A percentile compares a stretch with the other conserved stretches of the same genome.
These are phyloP conservation scores for Disparrhopalites patrizii DNA, from an alignment of 2,888 invertebrate species.

Conservation along the genomic window DNA sequence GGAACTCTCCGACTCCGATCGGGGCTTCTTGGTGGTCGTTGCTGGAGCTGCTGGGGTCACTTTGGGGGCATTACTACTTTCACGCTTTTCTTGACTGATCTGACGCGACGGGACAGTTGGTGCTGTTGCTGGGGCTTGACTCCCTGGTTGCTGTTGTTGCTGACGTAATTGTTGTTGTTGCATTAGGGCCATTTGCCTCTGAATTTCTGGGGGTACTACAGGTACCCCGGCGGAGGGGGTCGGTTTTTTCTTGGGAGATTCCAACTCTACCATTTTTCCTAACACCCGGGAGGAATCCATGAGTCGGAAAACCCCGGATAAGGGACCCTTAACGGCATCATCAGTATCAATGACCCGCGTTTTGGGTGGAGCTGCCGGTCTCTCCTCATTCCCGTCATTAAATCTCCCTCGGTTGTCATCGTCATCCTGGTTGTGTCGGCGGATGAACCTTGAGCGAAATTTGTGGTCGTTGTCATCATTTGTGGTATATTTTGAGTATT, in stretches of 20 bases:
- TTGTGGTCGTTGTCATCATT: constrained; percentile 51
- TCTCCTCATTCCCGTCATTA: constrained; percentile 53
- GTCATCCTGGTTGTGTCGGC: constrained; percentile 64
- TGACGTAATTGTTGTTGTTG: constrained; percentile 53
- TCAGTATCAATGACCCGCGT: constrained; percentile 79
- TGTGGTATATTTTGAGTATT: constrained; percentile 45
- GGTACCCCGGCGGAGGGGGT: not conserved
- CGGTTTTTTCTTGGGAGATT: constrained; percentile 63
- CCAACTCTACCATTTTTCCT: constrained; percentile 79
- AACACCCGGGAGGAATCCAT: constrained; percentile 75
- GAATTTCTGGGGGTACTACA: constrained; percentile 11
- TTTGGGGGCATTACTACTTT: constrained; percentile 4
- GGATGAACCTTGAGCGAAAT: constrained; percentile 68
- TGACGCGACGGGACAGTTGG: constrained; percentile 46
- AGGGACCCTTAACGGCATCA: constrained; percentile 71
- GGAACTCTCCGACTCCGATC: constrained; percentile 71
- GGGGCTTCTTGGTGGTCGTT: constrained; percentile 58
- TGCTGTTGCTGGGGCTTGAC: constrained; percentile 50
- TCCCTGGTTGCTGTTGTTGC: constrained; percentile 26
- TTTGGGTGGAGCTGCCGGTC: constrained; percentile 52
- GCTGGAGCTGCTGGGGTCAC: constrained; percentile 8
- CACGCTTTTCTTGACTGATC: constrained; percentile 39
- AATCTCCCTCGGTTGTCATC: constrained; percentile 58
- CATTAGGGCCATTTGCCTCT: constrained; percentile 44
- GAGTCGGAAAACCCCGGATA: constrained; percentile 82